Evolutionary conservation across 2,888 invertebrate species (phyloP), one percentile per base, ranked within the genome.

Genomic region (Anoplius nigerrimus): DNA sequence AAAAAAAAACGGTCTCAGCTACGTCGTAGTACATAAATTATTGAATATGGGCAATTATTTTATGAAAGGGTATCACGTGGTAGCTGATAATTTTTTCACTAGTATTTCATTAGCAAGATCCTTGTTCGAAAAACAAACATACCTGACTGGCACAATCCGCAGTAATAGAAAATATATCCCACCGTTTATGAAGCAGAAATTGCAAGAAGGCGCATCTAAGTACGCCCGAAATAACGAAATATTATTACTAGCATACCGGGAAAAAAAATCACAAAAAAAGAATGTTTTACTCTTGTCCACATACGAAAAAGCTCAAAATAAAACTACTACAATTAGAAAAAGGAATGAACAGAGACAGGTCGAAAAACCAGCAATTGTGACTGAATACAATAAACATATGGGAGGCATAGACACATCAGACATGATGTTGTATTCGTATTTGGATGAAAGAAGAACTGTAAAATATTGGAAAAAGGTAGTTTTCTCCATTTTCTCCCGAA

Each of bases 381-480:
- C 67, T 34, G 61, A 62, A 46, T 82, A 79, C 64, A 79, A 80
- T 54, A 72, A 70, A 67, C 74, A 66, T 54, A 76, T 80, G 80
- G 78, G 76, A 54, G 78, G 79, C 18, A 73, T 80, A 21, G 79
- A 82, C 62, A 72, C 69, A 60, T 80, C 74, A 34, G 81, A 81
- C 58, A 79, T 70, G 67, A 81, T 81, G 79, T 21, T 77, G 11
- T 81, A 71, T n/a, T n/a, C n/a, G n/a, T n/a, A n/a, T n/a, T n/a
- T n/a, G n/a, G n/a, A n/a, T n/a, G n/a, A n/a, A n/a, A 48, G 81
- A 67, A 78, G 73, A 67, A 69, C 74, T 18, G 54, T 80, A 18
- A 80, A 81, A 73, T 80, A 63, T 69, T 81, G 78, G 76, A 81
- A 80, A 58, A 82, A 80, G 67, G 73, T 80, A 52, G 72, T 71